Evolutionary conservation across 2,797 vertebrate species (phyloP).

Genomic region (Tapera naevia): DNA sequence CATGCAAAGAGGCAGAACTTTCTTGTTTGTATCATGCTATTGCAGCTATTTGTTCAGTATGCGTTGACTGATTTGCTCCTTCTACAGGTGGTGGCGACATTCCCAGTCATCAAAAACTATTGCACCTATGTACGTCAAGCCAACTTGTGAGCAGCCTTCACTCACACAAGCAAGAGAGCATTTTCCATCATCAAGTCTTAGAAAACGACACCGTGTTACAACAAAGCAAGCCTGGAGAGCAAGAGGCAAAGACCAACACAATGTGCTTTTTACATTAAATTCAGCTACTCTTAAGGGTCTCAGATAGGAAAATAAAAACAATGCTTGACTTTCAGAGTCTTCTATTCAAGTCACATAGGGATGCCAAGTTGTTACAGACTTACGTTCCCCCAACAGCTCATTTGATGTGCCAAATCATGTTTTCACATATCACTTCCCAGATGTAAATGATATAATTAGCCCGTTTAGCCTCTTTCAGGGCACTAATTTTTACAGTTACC

Average conservation of each 20-base stretch:
- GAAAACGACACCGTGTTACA: neutral
- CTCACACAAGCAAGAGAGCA: neutral
- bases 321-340: neutral
- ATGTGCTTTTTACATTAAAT: neutral
- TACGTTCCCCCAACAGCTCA: neutral
- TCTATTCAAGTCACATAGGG: neutral
- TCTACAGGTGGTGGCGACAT: neutral
- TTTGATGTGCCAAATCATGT: neutral
- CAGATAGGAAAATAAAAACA: neutral
- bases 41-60: neutral
- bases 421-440: neutral
- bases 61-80: rapidly evolving
- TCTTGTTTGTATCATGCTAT: no score
- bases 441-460: neutral
- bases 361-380: neutral
- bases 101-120: neutral
- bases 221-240: neutral
- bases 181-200: neutral
- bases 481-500: neutral
- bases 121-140: neutral
- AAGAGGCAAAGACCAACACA: neutral
- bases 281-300: neutral
- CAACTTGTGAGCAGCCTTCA: neutral
- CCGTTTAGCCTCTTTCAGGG: neutral
- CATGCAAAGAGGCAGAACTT: neutral